phyloP scores from a whole-genome alignment of 1,140 invertebrate species.

The Ylistrum balloti region DNA sequence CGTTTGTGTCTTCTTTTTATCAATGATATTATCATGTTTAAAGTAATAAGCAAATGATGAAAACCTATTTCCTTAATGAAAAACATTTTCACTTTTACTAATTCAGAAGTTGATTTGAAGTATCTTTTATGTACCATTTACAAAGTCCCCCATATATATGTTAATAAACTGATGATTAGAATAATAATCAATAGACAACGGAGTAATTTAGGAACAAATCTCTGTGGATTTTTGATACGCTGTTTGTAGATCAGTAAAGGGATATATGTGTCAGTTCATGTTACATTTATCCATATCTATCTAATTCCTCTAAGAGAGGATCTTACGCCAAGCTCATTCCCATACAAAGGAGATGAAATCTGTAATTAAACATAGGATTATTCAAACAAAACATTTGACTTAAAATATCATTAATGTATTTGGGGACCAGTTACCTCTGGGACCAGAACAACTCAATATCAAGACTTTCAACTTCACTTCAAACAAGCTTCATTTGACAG shows the following conservation, averaged over 20 bases:
- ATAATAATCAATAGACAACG: neutral
- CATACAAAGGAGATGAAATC: conserved; percentile 9
- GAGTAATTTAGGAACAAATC: neutral
- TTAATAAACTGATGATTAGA: neutral
- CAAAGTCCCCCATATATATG: neutral
- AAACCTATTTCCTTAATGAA: too few relatives aligned
- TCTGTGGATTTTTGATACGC: neutral
- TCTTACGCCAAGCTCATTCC: neutral
- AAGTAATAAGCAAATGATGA: too few relatives aligned
- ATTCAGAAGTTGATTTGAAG: neutral
- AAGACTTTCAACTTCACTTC: neutral
- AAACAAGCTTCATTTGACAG: neutral
- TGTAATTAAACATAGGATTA: neutral
- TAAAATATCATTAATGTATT: neutral
- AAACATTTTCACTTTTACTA: too few relatives aligned
- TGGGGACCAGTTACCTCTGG: neutral
- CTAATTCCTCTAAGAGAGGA: neutral
- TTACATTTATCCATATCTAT: neutral
- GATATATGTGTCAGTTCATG: neutral
- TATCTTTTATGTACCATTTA: neutral
- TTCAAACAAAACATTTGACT: conserved; percentile 4
- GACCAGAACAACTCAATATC: neutral
- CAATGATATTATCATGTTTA: too few relatives aligned
- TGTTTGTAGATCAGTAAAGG: neutral
- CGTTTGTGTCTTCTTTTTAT: too few relatives aligned